phyloP scores from a whole-genome alignment of 92 coral and sea anemone genomes.

The Blastomussa wellsi region DNA sequence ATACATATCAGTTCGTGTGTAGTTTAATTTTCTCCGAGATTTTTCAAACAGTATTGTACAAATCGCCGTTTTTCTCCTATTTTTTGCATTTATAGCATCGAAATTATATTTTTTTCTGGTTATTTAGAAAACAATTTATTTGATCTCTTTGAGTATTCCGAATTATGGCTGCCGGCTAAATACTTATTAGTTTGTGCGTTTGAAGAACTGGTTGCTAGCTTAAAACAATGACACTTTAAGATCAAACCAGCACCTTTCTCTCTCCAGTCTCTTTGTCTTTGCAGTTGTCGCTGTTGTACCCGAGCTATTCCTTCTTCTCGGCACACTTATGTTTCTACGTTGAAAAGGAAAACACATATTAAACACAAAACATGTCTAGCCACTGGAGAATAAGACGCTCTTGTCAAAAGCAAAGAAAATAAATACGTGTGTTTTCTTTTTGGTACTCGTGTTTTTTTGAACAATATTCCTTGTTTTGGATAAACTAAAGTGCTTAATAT shows the following conservation, averaged over 20 bases:
- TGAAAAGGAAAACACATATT: background rate
- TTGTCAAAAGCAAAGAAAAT: slow-evolving; percentile 1
- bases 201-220: background rate
- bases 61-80: background rate
- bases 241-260: too few species aligned
- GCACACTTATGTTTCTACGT: background rate
- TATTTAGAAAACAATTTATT: slow-evolving; percentile 10
- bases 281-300: background rate
- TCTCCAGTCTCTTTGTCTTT: too few species aligned
- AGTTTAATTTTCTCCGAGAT: background rate
- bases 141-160: slow-evolving; percentile 24
- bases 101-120: background rate
- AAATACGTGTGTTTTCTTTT: background rate
- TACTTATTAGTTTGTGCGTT: background rate
- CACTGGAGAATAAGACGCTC: slow-evolving; percentile 16
- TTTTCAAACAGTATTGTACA: background rate
- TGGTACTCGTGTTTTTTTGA: background rate
- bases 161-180: slow-evolving; percentile 1
- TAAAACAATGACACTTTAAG: background rate
- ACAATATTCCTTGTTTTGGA: slow-evolving; percentile 20
- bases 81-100: background rate
- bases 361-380: background rate
- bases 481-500: background rate
- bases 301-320: background rate
- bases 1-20: too few species aligned